Conservation (phyloP, 2,888 invertebrate species). For the Diachrysia chrysitis region DNA sequence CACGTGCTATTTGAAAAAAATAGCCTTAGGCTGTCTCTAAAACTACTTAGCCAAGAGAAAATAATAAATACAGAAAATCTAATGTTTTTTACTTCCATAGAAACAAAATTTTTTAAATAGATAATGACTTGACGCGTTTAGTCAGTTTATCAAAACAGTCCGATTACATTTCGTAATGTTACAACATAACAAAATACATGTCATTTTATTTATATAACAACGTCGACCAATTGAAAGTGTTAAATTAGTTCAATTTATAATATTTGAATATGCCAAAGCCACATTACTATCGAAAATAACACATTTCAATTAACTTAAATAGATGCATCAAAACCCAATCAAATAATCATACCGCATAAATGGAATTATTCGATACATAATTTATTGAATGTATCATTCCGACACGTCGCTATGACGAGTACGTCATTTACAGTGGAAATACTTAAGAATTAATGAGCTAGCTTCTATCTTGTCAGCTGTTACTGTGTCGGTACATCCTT, state of each 20-base stretch:
- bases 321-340: not conserved
- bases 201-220: not conserved
- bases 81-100: too few species aligned
- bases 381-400: slow-evolving; percentile 51
- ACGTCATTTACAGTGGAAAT: slow-evolving; percentile 46
- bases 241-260: not conserved
- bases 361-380: slow-evolving; percentile 40
- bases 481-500: slow-evolving; percentile 2
- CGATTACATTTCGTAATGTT: not conserved
- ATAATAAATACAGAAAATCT: too few species aligned
- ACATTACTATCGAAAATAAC: not conserved
- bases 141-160: too few species aligned
- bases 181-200: not conserved
- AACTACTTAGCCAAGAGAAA: too few species aligned
- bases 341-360: slow-evolving; percentile 19
- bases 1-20: too few species aligned
- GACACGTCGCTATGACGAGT: slow-evolving; percentile 47
- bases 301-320: not conserved
- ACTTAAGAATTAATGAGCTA: slow-evolving; percentile 45
- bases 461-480: slow-evolving; percentile 11
- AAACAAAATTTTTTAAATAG: too few species aligned
- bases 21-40: too few species aligned
- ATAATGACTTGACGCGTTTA: too few species aligned
- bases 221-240: not conserved
- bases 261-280: not conserved